Evolutionary conservation across 2,113 vertebrate genomes (phyloP).

Genomic region (Equus quagga): DNA sequence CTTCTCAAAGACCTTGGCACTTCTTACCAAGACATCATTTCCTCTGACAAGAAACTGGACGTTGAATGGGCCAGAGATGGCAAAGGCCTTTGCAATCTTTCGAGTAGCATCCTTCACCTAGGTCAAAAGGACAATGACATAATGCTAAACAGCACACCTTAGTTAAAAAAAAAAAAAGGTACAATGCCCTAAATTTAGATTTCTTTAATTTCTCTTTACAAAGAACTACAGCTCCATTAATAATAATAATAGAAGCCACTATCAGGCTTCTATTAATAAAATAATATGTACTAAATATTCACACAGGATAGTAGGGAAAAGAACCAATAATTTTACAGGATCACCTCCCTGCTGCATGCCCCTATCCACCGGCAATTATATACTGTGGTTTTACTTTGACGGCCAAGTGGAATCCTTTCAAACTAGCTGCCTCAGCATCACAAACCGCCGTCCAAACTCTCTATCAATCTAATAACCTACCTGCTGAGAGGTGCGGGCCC

Average conservation of each 20-base stretch:
- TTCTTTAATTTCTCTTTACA: constrained; percentile 13
- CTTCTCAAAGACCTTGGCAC: not conserved
- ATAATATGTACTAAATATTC: not conserved
- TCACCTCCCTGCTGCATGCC: not conserved
- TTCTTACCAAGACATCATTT: constrained; percentile 95
- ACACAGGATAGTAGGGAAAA: not conserved
- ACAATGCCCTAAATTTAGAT: not conserved
- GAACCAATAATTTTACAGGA: constrained; percentile 1
- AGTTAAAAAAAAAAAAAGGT: constrained; percentile 7
- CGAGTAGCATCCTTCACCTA: constrained; percentile 94
- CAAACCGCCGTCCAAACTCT: constrained; percentile 47
- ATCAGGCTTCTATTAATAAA: not conserved
- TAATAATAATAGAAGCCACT: not conserved
- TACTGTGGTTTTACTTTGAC: not conserved
- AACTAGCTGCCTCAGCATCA: not conserved
- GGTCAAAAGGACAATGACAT: constrained; percentile 63
- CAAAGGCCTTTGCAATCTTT: constrained; percentile 95
- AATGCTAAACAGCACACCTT: not conserved
- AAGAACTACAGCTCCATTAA: not conserved
- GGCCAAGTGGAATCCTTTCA: constrained; percentile 36
- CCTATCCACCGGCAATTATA: not conserved
- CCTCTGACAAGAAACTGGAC: constrained; percentile 96
- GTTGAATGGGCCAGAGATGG: constrained; percentile 97
- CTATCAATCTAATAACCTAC: not conserved
- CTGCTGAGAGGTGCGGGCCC: constrained; percentile 40